These are phyloP conservation scores for Sebastolobus alascanus DNA, from an alignment of 2,797 vertebrate species.

Conservation along the genomic window DNA sequence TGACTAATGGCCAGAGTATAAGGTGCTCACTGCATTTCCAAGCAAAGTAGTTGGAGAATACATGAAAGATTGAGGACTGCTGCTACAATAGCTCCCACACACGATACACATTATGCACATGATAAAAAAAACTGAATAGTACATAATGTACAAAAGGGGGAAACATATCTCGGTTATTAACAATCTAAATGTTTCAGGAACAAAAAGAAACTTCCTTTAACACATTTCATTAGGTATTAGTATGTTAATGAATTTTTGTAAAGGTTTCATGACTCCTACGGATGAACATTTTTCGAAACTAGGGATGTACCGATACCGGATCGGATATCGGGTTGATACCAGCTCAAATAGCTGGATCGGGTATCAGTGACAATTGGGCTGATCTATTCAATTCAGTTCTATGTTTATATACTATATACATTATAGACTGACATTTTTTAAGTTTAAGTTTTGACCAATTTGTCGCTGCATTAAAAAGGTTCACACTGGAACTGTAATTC, in stretches of 20 bases:
- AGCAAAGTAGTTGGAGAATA: slow-evolving; percentile 5
- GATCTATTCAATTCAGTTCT: no score
- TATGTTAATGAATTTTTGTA: background rate
- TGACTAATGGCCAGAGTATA: background rate
- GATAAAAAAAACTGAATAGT: background rate
- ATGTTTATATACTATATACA: no score
- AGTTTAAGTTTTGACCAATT: no score
- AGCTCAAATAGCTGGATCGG: no score
- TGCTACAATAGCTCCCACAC: background rate
- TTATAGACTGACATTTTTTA: no score
- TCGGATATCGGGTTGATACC: no score
- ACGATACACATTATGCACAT: background rate
- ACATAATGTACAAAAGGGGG: no score
- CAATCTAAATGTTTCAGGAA: background rate
- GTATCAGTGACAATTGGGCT: no score
- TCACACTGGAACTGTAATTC: no score
- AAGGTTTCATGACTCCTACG: background rate
- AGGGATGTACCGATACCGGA: no score
- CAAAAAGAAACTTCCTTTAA: background rate
- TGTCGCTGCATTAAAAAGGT: no score
- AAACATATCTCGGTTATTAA: background rate
- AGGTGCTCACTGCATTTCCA: background rate
- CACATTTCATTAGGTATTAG: background rate
- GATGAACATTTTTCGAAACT: background rate
- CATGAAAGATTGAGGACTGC: background rate